Evolutionary conservation across 2,888 invertebrate genomes (phyloP).

Genomic region (Dicycla oo): DNA sequence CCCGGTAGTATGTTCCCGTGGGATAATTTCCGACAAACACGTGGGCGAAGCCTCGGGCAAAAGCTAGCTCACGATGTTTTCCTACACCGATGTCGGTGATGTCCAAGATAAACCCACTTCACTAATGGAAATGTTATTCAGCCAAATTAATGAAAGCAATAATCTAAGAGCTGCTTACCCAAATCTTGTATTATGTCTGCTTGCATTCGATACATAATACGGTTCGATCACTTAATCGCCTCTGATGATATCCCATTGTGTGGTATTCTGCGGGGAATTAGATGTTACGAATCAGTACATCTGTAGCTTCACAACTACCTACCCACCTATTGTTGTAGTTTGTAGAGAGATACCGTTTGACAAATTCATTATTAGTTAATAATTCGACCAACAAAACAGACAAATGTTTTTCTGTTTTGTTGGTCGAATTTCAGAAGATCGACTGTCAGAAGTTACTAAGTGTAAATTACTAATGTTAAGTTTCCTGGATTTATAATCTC

Average conservation of each 20-base stretch:
- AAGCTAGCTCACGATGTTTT: no score
- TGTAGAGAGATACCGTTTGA: neutral
- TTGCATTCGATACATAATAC: conserved; percentile 27
- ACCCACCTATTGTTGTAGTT: conserved; percentile 37
- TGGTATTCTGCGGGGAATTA: conserved; percentile 50
- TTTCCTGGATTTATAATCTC: no score
- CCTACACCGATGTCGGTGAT: no score
- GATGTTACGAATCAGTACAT: conserved; percentile 38
- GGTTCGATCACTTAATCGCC: conserved; percentile 53
- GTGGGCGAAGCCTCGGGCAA: no score
- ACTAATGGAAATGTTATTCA: no score
- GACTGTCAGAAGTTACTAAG: neutral
- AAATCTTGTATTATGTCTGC: conserved; percentile 5
- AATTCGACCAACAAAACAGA: no score
- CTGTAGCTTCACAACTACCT: conserved; percentile 9
- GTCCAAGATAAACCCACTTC: no score
- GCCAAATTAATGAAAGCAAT: neutral
- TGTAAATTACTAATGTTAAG: neutral
- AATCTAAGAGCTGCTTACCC: conserved; percentile 11
- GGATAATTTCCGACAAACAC: no score
- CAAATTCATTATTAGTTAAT: neutral
- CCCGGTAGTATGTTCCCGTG: no score
- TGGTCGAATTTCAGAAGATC: no score
- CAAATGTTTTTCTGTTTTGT: neutral
- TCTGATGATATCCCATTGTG: conserved; percentile 50